Evolutionary conservation across 2,888 invertebrate species (phyloP), one percentile per base, ranked within the genome.

Genomic region (Xanthorhoe spadicearia): DNA sequence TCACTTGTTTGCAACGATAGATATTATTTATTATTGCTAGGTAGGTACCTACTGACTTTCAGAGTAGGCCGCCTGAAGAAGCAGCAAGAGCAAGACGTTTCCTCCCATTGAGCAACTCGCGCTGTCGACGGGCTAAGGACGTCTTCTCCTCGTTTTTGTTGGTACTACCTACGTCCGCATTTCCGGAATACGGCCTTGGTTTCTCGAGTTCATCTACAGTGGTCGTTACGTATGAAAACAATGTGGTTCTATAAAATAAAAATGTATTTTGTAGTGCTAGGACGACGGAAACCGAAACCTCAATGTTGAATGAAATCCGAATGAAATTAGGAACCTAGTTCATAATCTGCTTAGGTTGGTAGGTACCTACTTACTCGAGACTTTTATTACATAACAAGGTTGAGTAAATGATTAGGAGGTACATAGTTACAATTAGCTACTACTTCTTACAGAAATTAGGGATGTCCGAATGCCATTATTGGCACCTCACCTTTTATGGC

Each of bases 91-190:
- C 6, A 50, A 53, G 61, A 52, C 59, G 64, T 79, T 81, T 84
- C 85, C 85, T 83, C 72, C 78, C 83, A 83, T 85, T 85, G 80
- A 81, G 80, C 77, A 82, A 83, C 75, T 52, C 69, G 43, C 56
- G 32, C 32, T 32, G 7, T 32, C 1, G 5, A 13, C 19, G 18
- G 9, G 67, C 71, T 71, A 73, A 81, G 79, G 81, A 77, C 76
- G 76, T 70, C 74, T 75, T 72, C 74, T 76, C 75, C 69, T 71
- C 71, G 69, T 77, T 79, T 70, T 66, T 66, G 48, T 38, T n/a
- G n/a, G n/a, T n/a, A n/a, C n/a, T n/a, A n/a, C n/a, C n/a, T n/a
- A 70, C 71, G 77, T 83, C 80, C 81, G 69, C 66, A 74, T 76
- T 82, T 82, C 83, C 81, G 78, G 74, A 66, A 59, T n/a, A 7